Percentiles rank a stretch among this genome's conserved stretches.
Evolutionary conservation across 2,888 invertebrate species (phyloP).

Genomic region (Conomelus anceps): DNA sequence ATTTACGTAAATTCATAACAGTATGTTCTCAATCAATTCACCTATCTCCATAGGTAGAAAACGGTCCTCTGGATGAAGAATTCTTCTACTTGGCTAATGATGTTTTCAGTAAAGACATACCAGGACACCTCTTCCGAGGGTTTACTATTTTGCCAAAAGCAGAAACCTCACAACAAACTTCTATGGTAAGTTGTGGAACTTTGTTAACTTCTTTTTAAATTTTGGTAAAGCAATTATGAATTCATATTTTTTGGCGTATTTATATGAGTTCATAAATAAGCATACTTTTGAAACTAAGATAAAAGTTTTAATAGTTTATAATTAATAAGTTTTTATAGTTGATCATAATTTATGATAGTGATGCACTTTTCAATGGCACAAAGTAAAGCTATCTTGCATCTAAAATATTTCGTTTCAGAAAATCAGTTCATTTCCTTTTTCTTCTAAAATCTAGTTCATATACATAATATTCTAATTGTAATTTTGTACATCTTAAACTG

Average conservation of each 20-base stretch:
- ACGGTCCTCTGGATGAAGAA: constrained; percentile 33
- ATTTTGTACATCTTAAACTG: too few relatives aligned
- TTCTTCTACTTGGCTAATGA: constrained; percentile 37
- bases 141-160: constrained; percentile 42
- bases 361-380: too few relatives aligned
- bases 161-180: constrained; percentile 19
- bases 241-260: neutral
- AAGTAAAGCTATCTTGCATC: too few relatives aligned
- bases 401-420: too few relatives aligned
- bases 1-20: too few relatives aligned
- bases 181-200: constrained; percentile 22
- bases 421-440: too few relatives aligned
- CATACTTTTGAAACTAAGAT: too few relatives aligned
- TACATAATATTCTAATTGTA: too few relatives aligned
- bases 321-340: too few relatives aligned
- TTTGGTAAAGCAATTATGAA: neutral
- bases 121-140: constrained; percentile 47
- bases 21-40: neutral
- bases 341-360: too few relatives aligned
- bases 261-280: neutral
- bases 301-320: too few relatives aligned
- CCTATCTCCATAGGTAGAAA: constrained; percentile 30
- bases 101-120: constrained; percentile 38
- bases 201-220: neutral
- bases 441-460: too few relatives aligned